Percentiles rank a stretch among this genome's conserved stretches.
Evolutionary conservation across 2,113 vertebrate genomes (phyloP).

Genomic region (Bubo bubo): DNA sequence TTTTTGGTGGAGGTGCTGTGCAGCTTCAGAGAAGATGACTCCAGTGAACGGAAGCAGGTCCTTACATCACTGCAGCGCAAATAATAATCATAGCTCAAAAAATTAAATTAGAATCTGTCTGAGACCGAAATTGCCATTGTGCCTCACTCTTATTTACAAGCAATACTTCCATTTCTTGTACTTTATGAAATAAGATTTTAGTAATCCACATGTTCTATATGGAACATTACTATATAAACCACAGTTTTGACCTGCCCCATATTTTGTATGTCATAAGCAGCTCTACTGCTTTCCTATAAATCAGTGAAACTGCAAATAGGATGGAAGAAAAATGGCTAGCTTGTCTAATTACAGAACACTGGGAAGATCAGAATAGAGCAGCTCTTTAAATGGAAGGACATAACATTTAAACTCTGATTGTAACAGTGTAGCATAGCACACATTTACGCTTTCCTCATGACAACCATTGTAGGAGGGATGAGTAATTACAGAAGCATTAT

Average conservation of each 20-base stretch:
- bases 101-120: not conserved
- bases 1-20: not conserved
- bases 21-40: not conserved
- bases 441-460: not conserved
- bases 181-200: not conserved
- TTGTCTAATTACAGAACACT: constrained; percentile 24
- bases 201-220: not conserved
- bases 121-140: not conserved
- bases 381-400: not conserved
- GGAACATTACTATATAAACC: not conserved
- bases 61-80: not conserved
- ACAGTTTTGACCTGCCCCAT: not conserved
- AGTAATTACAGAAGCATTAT: not conserved
- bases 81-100: not conserved
- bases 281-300: constrained; percentile 6
- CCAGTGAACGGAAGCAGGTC: not conserved
- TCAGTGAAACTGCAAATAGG: constrained; percentile 11
- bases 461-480: not conserved
- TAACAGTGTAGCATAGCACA: not conserved
- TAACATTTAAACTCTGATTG: not conserved
- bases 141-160: not conserved
- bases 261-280: not conserved
- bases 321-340: not conserved
- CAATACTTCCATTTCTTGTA: not conserved
- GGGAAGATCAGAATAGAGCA: not conserved